A percentile compares a stretch with the other conserved stretches of the same genome.
Evolutionary conservation across 2,888 invertebrate species (phyloP).

Genomic region (Drosophila melanosoma): DNA sequence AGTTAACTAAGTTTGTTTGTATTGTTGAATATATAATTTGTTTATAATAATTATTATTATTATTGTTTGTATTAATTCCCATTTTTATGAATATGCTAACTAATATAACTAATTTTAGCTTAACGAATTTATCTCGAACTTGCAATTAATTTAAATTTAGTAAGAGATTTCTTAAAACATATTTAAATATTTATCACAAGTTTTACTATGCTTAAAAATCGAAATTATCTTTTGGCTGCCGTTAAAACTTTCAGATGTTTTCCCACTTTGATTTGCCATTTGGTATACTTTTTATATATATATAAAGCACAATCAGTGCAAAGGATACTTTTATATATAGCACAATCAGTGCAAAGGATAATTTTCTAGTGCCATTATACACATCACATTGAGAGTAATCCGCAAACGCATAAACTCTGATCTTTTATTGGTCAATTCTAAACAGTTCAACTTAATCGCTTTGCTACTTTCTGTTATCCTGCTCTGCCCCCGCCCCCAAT

Average conservation of each 20-base stretch:
- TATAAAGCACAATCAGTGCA: conserved; percentile 11
- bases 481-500: background rate
- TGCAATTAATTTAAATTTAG: background rate
- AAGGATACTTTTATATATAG: background rate
- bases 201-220: background rate
- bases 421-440: conserved; percentile 44
- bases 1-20: no score
- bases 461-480: conserved; percentile 44
- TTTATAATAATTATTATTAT: background rate
- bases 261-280: conserved; percentile 1
- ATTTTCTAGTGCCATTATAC: conserved; percentile 5
- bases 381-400: conserved; percentile 11
- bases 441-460: conserved; percentile 43
- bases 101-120: no score
- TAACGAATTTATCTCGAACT: background rate
- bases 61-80: background rate
- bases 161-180: no score
- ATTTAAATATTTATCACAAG: background rate
- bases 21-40: background rate
- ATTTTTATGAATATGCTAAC: no score
- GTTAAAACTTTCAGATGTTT: background rate
- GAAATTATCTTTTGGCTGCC: background rate
- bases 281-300: conserved; percentile 1
- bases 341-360: conserved; percentile 12
- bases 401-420: conserved; percentile 27